Evolutionary conservation across 2,888 invertebrate genomes (phyloP).

Genomic region (Rhagonycha lutea): DNA sequence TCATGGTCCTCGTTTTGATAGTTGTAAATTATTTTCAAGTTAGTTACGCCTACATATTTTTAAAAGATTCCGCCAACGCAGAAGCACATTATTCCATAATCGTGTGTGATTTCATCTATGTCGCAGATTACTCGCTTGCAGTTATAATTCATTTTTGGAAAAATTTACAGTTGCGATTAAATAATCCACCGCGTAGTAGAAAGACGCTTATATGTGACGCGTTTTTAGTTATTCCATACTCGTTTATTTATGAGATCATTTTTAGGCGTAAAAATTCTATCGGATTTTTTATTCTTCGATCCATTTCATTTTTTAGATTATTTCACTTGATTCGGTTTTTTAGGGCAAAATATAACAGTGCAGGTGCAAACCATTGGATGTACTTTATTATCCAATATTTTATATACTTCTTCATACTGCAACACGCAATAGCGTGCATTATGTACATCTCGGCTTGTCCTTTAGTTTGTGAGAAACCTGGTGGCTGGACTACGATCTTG

Average conservation of each 20-base stretch:
- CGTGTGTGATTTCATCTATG: constrained; percentile 6
- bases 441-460: constrained; percentile 56
- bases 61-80: background rate
- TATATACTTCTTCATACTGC: constrained; percentile 55
- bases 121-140: constrained; percentile 10
- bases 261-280: background rate
- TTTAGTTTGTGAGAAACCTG: constrained; percentile 54
- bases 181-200: constrained; percentile 14
- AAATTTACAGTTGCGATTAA: constrained; percentile 12
- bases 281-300: constrained; percentile 40
- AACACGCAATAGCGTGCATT: constrained; percentile 58
- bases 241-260: constrained; percentile 7
- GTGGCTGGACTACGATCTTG: constrained; percentile 35
- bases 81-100: constrained; percentile 9
- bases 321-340: constrained; percentile 57
- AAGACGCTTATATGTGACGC: constrained; percentile 7
- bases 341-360: constrained; percentile 55
- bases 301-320: constrained; percentile 54
- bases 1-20: constrained; percentile 6
- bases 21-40: constrained; percentile 10
- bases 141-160: constrained; percentile 14
- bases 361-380: constrained; percentile 59
- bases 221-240: constrained; percentile 14
- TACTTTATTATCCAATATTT: constrained; percentile 59
- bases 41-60: constrained; percentile 11